Base-by-base conservation (phyloP, 2,797 vertebrate genomes). In the Bovichtus variegatus region DNA sequence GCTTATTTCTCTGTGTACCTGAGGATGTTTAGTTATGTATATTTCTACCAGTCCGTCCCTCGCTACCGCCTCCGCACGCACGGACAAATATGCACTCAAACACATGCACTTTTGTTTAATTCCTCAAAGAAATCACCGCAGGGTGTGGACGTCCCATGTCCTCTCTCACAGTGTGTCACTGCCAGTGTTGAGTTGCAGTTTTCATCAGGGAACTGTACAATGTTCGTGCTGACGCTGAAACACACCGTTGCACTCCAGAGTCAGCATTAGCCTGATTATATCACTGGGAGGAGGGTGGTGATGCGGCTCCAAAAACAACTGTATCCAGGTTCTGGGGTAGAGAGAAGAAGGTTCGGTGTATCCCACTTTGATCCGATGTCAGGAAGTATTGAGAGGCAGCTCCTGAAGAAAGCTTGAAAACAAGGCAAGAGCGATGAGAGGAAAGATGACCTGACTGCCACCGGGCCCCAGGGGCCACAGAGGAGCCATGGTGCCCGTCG, bases 11-110 rank as follows among this genome's bases (percentile, higher is more conserved):
- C 71, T 81, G 83, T 81, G 67, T 88, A 92, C 86, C 78, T 87
- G 73, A 87, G 68, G 84, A 91, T 90, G 84, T 90, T 90, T 87
- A 81, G 82, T 80, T 90, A 81, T 86, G 83, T 87, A 87, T 90
- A 92, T 88, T 89, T 89, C 60, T 78, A 69, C 34, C 54, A 34
- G 47, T 51, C 49, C 3, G 0, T 66, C 40, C 62, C 50, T 74
- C 2, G 1, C 68, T 36, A 34, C 66, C 23, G 9, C 72, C 67
- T 67, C 53, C 38, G 21, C 23, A 46, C 80, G 71, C 59, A 69
- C 59, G 64, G 9, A 57, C 41, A 77, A 57, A 80, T 62, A 72
- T 58, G 62, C 41, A 66, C 62, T 47, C 59, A 74, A 51, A 85
- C 71, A 82, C 44, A 59, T 27, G 5, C 2, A 50, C 61, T 25